Percentiles rank a stretch among this genome's conserved stretches.
Conservation (phyloP, 2,888 invertebrate species). For the Thera obeliscata region DNA sequence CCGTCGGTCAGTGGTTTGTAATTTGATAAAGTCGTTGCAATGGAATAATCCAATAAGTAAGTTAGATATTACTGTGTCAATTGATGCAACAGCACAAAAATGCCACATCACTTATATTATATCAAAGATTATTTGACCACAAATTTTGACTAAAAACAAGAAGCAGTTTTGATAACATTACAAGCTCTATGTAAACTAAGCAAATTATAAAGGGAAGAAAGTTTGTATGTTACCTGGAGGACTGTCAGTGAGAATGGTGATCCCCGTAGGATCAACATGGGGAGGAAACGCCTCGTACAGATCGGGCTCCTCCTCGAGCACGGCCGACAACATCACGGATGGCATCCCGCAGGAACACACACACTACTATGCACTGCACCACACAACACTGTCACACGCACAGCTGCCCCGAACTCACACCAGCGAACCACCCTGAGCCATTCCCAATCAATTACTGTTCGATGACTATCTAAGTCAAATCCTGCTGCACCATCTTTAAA, state of each 20-base stretch:
- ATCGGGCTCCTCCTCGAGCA: conserved; percentile 90
- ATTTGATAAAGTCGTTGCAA: too few species aligned
- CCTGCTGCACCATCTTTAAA: conserved; percentile 84
- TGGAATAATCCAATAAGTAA: too few species aligned
- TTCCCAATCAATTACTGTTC: conserved; percentile 56
- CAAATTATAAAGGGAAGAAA: neutral
- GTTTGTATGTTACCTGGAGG: conserved; percentile 73
- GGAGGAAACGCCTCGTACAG: conserved; percentile 91
- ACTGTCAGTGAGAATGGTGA: conserved; percentile 88
- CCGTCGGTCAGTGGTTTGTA: too few species aligned
- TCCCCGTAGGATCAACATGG: conserved; percentile 92
- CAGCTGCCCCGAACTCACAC: conserved; percentile 69
- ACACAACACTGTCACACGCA: conserved; percentile 65
- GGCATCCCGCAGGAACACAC: conserved; percentile 77
- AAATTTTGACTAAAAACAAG: too few species aligned
- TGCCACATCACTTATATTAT: conserved; percentile 11
- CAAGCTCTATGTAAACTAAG: neutral
- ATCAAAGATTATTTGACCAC: neutral
- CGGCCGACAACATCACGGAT: conserved; percentile 89
- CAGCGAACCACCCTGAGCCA: conserved; percentile 70
- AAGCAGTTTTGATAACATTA: conserved; percentile 3
- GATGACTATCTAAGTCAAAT: conserved; percentile 77
- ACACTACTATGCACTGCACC: conserved; percentile 73
- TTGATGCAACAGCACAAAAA: conserved; percentile 31
- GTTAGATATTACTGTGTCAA: neutral